Conservation (phyloP, 2,888 invertebrate genomes). For the Acronicta psi region DNA sequence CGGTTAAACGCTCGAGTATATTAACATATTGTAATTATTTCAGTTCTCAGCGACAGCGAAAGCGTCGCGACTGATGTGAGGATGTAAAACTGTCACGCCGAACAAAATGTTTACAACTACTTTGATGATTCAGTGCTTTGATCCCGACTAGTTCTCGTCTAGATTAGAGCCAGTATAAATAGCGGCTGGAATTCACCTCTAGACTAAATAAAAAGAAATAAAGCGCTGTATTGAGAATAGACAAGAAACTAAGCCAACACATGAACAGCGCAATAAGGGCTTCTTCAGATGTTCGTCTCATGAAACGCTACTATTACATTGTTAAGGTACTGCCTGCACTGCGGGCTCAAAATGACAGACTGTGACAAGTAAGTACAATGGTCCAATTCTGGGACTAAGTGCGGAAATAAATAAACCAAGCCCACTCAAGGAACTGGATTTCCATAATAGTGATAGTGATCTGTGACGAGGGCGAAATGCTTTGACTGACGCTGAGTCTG, state of each 20-base stretch:
- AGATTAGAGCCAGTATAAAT: constrained; percentile 3
- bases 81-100: neutral
- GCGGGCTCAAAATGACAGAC: no score
- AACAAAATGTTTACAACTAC: constrained; percentile 4
- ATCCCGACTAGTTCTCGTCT: constrained; percentile 4
- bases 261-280: no score
- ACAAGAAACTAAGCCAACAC: neutral
- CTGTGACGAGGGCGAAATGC: no score
- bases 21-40: constrained; percentile 1
- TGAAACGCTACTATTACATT: no score
- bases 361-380: no score
- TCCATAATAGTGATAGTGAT: no score
- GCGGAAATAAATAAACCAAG: no score
- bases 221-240: neutral
- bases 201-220: constrained; percentile 8
- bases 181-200: neutral
- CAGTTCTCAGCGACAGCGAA: neutral
- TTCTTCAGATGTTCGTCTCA: no score
- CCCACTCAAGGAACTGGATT: no score
- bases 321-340: no score
- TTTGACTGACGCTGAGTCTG: no score
- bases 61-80: constrained; percentile 4
- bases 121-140: constrained; percentile 3
- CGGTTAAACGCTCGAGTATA: constrained; percentile 1
- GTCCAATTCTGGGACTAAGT: no score